Evolutionary conservation across 1,140 invertebrate genomes (phyloP).

Genomic region (Orchesella cincta): DNA sequence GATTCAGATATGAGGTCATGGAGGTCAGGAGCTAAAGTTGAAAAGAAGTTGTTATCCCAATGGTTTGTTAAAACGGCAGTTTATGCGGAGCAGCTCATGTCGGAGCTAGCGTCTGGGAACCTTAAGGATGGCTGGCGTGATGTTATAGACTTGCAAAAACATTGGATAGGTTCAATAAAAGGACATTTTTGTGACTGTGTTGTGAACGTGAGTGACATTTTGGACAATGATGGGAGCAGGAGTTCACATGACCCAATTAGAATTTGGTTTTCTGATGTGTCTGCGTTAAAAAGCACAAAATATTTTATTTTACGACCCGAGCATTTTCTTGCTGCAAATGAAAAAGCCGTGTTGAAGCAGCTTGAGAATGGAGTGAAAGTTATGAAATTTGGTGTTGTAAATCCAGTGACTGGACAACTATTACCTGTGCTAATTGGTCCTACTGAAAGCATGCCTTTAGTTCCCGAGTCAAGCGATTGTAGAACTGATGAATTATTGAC

Average conservation of each 20-base stretch:
- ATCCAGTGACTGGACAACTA: slow-evolving; percentile 71
- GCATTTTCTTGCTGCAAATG: slow-evolving; percentile 53
- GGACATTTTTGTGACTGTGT: slow-evolving; percentile 45
- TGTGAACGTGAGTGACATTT: slow-evolving; percentile 15
- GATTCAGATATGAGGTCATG: slow-evolving; percentile 88
- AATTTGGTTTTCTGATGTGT: slow-evolving; percentile 77
- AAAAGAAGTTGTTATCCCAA: slow-evolving; percentile 84
- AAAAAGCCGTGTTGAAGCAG: slow-evolving; percentile 32
- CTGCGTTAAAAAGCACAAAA: slow-evolving; percentile 68
- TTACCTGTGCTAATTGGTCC: slow-evolving; percentile 74
- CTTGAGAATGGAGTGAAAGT: slow-evolving; percentile 36
- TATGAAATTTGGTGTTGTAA: slow-evolving; percentile 61
- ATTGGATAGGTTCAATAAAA: slow-evolving; percentile 85
- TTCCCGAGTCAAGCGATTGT: slow-evolving; percentile 60
- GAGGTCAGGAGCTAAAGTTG: slow-evolving; percentile 93
- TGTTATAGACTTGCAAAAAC: slow-evolving; percentile 83
- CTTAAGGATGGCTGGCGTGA: slow-evolving; percentile 67
- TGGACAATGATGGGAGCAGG: neutral
- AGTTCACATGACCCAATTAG: slow-evolving; percentile 55
- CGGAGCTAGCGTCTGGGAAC: slow-evolving; percentile 50
- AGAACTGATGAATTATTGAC: slow-evolving; percentile 40
- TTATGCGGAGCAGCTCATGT: slow-evolving; percentile 72
- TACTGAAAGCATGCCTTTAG: slow-evolving; percentile 58
- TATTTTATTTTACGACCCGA: slow-evolving; percentile 58
- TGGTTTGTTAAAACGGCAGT: slow-evolving; percentile 94